Conservation (phyloP, 92 coral and sea anemone species). For the Paragorgia papillata region DNA sequence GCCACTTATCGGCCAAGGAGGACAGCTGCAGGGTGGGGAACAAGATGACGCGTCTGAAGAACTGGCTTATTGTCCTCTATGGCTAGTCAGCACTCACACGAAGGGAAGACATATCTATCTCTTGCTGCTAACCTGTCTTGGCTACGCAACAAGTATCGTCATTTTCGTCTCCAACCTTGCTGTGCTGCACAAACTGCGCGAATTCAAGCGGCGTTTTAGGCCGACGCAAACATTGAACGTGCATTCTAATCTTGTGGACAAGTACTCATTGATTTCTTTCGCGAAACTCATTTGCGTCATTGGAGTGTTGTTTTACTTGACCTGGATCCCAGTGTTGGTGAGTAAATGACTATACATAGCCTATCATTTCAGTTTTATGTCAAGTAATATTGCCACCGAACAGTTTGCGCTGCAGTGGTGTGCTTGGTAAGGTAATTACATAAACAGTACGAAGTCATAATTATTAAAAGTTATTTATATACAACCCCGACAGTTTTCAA, state of each 20-base stretch:
- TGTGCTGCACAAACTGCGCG: conserved; percentile 48
- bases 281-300: conserved; percentile 62
- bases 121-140: conserved; percentile 50
- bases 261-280: conserved; percentile 51
- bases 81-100: too few species aligned
- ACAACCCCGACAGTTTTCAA: too few species aligned
- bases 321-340: conserved; percentile 77
- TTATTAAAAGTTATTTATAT: too few species aligned
- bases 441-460: too few species aligned
- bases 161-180: conserved; percentile 63
- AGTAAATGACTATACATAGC: conserved; percentile 9
- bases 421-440: too few species aligned
- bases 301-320: conserved; percentile 60
- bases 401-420: too few species aligned
- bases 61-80: too few species aligned
- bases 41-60: too few species aligned
- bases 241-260: conserved; percentile 33
- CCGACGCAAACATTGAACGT: conserved; percentile 45
- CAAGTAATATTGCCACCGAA: too few species aligned
- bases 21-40: too few species aligned
- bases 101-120: conserved; percentile 47
- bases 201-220: conserved; percentile 53
- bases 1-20: conserved; percentile 61
- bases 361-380: background rate
- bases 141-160: conserved; percentile 55